These are phyloP conservation scores for Drosophila siamana DNA, from an alignment of 2,888 invertebrate species.

Conservation along the genomic window DNA sequence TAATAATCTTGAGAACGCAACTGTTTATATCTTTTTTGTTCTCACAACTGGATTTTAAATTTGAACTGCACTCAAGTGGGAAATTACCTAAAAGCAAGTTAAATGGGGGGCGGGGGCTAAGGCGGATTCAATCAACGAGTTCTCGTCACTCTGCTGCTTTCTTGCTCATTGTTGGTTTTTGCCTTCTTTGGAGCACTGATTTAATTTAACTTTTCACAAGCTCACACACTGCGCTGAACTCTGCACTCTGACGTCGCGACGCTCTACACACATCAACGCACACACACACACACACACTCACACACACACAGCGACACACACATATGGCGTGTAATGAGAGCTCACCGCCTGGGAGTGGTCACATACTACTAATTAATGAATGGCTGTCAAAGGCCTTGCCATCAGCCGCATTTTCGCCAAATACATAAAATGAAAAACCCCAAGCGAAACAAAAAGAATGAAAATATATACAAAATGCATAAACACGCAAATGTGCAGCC, in stretches of 20 bases:
- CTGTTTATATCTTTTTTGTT: too few relatives aligned
- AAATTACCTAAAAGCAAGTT: too few relatives aligned
- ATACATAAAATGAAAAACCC: neutral
- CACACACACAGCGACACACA: slow-evolving; percentile 16
- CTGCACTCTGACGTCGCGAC: too few relatives aligned
- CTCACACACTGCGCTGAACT: neutral
- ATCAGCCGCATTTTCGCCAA: slow-evolving; percentile 18
- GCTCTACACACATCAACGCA: too few relatives aligned
- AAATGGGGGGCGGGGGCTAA: too few relatives aligned
- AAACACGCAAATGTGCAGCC: too few relatives aligned
- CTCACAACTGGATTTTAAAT: too few relatives aligned
- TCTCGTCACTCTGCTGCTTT: too few relatives aligned
- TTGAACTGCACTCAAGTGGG: too few relatives aligned
- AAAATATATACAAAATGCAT: slow-evolving; percentile 12
- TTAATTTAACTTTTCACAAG: slow-evolving; percentile 64
- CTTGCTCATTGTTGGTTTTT: neutral
- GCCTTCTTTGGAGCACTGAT: slow-evolving; percentile 58
- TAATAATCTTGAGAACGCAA: too few relatives aligned
- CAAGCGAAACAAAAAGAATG: neutral
- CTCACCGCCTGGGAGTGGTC: slow-evolving; percentile 68
- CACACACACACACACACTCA: too few relatives aligned
- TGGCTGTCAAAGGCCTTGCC: slow-evolving; percentile 62
- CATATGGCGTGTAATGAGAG: slow-evolving; percentile 28
- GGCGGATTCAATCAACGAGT: too few relatives aligned
- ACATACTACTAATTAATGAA: slow-evolving; percentile 72